Conservation (phyloP, 2,797 vertebrate genomes). For the Botia almorhae region DNA sequence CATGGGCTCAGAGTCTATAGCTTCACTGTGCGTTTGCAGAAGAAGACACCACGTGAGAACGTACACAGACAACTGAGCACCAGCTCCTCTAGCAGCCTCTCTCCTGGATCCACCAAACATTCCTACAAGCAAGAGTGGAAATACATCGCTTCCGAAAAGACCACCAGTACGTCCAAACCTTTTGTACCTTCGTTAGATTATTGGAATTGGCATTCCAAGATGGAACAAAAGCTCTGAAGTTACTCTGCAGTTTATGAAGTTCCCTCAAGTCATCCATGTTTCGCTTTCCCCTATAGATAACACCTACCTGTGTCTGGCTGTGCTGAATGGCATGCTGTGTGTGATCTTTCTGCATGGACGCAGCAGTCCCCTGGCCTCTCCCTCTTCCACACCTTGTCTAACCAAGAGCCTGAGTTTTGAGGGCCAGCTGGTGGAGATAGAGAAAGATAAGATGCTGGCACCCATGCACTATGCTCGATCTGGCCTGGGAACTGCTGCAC, state of each 20-base stretch:
- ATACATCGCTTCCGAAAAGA: constrained; percentile 98
- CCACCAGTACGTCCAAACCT: constrained; percentile 85
- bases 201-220: neutral
- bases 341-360: constrained; percentile 97
- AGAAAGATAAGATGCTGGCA: constrained; percentile 87
- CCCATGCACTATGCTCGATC: constrained; percentile 98
- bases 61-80: constrained; percentile 93
- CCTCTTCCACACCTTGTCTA: constrained; percentile 91
- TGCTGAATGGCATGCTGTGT: constrained; percentile 91
- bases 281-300: constrained; percentile 76
- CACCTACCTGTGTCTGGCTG: constrained; percentile 95
- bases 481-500: constrained; percentile 89
- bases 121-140: constrained; percentile 95
- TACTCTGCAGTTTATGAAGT: neutral
- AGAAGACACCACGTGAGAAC: constrained; percentile 95
- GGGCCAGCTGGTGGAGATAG: constrained; percentile 81
- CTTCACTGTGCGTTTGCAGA: constrained; percentile 98
- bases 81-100: constrained; percentile 92
- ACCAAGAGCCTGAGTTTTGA: constrained; percentile 97
- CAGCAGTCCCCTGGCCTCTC: constrained; percentile 93
- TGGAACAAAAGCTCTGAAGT: neutral
- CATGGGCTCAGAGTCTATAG: constrained; percentile 88
- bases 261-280: neutral
- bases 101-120: constrained; percentile 86
- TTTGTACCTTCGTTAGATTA: neutral